These are phyloP conservation scores for Drosophila pallidifrons DNA, from an alignment of 1,140 invertebrate species.

Conservation along the genomic window DNA sequence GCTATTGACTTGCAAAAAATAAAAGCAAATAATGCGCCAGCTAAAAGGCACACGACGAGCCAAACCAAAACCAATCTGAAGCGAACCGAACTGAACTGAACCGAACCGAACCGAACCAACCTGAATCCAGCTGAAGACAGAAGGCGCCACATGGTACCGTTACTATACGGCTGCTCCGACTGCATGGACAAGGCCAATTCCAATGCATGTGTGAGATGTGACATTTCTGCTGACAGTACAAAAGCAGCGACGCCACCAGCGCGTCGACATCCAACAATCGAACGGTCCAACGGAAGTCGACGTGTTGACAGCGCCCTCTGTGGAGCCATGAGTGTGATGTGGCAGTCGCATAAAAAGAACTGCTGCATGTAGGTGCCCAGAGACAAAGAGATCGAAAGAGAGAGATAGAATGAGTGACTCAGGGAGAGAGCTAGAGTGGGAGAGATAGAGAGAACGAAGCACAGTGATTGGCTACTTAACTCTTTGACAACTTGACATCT, in stretches of 20 bases:
- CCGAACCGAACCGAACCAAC: neutral
- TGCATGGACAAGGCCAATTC: conserved; percentile 52
- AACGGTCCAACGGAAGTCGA: conserved; percentile 63
- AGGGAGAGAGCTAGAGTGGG: conserved; percentile 7
- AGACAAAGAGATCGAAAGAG: neutral
- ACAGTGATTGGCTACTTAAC: conserved; percentile 77
- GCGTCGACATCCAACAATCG: conserved; percentile 4
- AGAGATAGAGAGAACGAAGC: conserved; percentile 11
- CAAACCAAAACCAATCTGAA: conserved; percentile 3
- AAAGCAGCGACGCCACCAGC: conserved; percentile 46
- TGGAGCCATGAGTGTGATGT: conserved; percentile 50
- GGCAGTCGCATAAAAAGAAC: conserved; percentile 24
- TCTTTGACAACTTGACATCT: conserved; percentile 68
- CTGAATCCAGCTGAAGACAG: conserved; percentile 16
- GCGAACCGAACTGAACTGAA: neutral
- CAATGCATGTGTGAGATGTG: conserved; percentile 73
- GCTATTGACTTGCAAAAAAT: conserved; percentile 80
- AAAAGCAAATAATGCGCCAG: conserved; percentile 76
- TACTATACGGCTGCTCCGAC: conserved; percentile 20
- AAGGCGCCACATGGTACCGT: conserved; percentile 33
- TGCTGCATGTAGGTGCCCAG: neutral
- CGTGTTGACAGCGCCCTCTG: conserved; percentile 77
- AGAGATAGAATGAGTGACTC: conserved; percentile 2
- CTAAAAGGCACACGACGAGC: conserved; percentile 34
- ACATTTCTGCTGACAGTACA: conserved; percentile 79